These are phyloP conservation scores for Crotalus viridis DNA, from an alignment of 2,113 vertebrate genomes.

Conservation along the genomic window DNA sequence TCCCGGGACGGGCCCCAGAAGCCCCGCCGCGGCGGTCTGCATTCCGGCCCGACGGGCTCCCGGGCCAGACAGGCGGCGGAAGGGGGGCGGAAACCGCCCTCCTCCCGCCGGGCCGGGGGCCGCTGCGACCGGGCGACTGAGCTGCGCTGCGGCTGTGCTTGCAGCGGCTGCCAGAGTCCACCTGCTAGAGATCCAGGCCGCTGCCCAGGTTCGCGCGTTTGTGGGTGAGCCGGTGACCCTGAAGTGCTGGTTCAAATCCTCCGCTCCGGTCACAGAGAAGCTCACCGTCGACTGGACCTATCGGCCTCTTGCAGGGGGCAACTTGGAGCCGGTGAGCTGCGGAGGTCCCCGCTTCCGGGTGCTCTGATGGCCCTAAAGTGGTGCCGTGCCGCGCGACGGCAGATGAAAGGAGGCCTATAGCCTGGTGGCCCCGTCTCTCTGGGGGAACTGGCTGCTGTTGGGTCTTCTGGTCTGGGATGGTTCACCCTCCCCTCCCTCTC, in stretches of 20 bases:
- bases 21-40: neutral
- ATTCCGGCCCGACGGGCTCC: neutral
- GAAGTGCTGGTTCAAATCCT: slow-evolving; percentile 85
- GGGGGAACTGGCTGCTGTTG: neutral
- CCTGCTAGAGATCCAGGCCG: slow-evolving; percentile 77
- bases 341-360: neutral
- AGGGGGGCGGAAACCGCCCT: neutral
- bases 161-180: slow-evolving; percentile 63
- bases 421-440: neutral
- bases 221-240: slow-evolving; percentile 73
- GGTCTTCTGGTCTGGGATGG: neutral
- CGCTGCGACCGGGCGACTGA: neutral
- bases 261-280: slow-evolving; percentile 70
- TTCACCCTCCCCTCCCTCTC: neutral
- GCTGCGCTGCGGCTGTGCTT: neutral
- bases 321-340: slow-evolving; percentile 70
- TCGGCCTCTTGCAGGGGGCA: slow-evolving; percentile 73
- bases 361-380: neutral
- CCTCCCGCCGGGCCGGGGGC: neutral
- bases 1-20: neutral
- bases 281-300: slow-evolving; percentile 88
- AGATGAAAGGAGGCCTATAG: neutral
- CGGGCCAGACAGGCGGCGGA: too few relatives aligned
- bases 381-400: neutral
- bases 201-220: slow-evolving; percentile 71